Conservation (phyloP, 1,140 invertebrate genomes). For the Drosophila punjabiensis region DNA sequence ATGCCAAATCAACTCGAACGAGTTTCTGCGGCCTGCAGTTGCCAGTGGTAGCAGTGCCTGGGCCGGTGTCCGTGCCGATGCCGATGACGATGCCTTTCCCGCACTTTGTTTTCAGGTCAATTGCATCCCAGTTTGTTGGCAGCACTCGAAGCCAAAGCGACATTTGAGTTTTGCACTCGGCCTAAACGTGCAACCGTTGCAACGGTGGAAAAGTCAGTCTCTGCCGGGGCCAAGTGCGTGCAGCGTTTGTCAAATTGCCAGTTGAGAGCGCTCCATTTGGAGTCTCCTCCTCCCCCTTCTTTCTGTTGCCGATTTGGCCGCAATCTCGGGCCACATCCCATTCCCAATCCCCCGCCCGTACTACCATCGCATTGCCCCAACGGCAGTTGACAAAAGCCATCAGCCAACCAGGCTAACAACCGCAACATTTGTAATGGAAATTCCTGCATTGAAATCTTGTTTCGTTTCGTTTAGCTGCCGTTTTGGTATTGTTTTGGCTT, state of each 20-base stretch:
- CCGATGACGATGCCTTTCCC: background rate
- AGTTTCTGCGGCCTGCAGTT: slow-evolving; percentile 43
- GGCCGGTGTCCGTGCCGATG: background rate
- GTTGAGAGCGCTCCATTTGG: slow-evolving; percentile 19
- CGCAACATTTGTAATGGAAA: slow-evolving; percentile 78
- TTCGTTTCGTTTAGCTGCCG: slow-evolving; percentile 61
- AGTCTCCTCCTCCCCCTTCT: background rate
- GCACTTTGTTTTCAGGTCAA: slow-evolving; percentile 64
- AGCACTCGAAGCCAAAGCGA: slow-evolving; percentile 55
- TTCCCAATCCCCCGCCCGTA: background rate
- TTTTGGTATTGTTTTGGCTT: slow-evolving; percentile 40
- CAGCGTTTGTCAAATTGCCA: slow-evolving; percentile 79
- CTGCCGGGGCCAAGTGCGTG: slow-evolving; percentile 64
- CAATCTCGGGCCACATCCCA: slow-evolving; percentile 16
- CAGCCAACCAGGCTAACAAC: slow-evolving; percentile 54
- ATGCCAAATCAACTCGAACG: slow-evolving; percentile 63
- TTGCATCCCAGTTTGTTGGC: slow-evolving; percentile 60
- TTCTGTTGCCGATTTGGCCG: slow-evolving; percentile 21
- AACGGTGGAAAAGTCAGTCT: slow-evolving; percentile 26
- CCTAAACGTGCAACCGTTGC: slow-evolving; percentile 34
- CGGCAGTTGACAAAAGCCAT: slow-evolving; percentile 66
- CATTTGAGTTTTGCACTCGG: slow-evolving; percentile 54
- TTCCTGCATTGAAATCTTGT: slow-evolving; percentile 80
- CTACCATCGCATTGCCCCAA: slow-evolving; percentile 1
- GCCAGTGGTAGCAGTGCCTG: too few species aligned